These are phyloP conservation scores for Heterodera carotae DNA, from an alignment of 1,140 invertebrate genomes.

Conservation along the genomic window DNA sequence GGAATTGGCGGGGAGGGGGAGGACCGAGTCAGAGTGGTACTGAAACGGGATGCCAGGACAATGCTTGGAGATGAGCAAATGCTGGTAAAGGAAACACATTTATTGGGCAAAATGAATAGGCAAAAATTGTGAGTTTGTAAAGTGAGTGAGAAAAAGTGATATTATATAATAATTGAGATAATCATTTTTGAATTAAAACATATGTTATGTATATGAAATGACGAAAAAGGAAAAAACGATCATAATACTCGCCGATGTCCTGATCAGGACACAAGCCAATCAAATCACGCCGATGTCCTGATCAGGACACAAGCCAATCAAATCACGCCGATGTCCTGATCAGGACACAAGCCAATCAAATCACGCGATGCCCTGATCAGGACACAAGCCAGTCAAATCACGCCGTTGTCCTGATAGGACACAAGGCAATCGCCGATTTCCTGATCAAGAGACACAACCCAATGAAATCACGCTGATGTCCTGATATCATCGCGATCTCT, in stretches of 20 bases:
- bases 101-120: not conserved
- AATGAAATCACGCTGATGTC: too few relatives aligned
- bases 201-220: too few relatives aligned
- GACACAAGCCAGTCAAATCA: not conserved
- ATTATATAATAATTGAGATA: not conserved
- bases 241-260: too few relatives aligned
- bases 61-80: constrained; percentile 50
- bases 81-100: constrained; percentile 25
- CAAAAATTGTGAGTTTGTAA: not conserved
- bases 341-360: too few relatives aligned
- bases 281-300: not conserved
- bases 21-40: constrained; percentile 45
- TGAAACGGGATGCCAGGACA: constrained; percentile 55
- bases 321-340: too few relatives aligned
- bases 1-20: not conserved
- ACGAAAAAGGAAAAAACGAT: too few relatives aligned
- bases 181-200: not conserved
- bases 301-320: too few relatives aligned
- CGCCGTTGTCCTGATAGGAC: not conserved
- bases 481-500: too few relatives aligned
- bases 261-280: too few relatives aligned
- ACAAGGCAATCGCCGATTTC: too few relatives aligned
- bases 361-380: too few relatives aligned
- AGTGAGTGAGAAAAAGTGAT: not conserved
- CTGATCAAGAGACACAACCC: too few relatives aligned